Evolutionary conservation across 2,888 invertebrate species (phyloP).

Genomic region (Mythimna ferrago): DNA sequence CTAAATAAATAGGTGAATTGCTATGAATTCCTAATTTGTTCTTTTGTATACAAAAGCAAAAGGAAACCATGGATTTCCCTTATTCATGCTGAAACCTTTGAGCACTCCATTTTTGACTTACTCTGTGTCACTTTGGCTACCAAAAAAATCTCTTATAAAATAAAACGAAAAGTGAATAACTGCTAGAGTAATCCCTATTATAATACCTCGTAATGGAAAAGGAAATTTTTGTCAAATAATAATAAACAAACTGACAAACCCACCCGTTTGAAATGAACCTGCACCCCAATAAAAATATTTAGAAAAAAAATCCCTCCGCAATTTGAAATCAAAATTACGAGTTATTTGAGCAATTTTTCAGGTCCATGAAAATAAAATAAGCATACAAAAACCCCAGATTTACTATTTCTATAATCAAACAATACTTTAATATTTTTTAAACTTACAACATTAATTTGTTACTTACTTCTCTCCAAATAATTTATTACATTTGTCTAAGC

Average conservation of each 20-base stretch:
- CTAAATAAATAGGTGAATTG: conserved; percentile 53
- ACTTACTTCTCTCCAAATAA: neutral
- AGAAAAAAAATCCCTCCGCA: neutral
- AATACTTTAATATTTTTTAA: conserved; percentile 10
- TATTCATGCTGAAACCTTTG: neutral
- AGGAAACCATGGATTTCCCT: neutral
- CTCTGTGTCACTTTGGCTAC: conserved; percentile 1
- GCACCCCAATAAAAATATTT: conserved; percentile 34
- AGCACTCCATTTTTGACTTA: conserved; percentile 6
- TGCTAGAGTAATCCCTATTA: conserved; percentile 34
- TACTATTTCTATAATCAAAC: conserved; percentile 6
- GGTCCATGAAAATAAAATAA: conserved; percentile 21
- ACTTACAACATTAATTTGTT: conserved; percentile 18
- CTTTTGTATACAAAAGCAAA: neutral
- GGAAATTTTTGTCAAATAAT: conserved; percentile 43
- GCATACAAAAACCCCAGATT: conserved; percentile 12
- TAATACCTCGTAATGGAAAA: conserved; percentile 73
- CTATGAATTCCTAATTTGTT: neutral
- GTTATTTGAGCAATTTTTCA: conserved; percentile 37
- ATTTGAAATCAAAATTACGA: neutral
- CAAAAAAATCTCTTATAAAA: neutral
- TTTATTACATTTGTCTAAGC: neutral
- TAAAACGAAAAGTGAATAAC: neutral
- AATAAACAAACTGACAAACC: conserved; percentile 32
- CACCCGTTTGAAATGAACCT: conserved; percentile 34